Base-by-base conservation (phyloP, 2,888 invertebrate genomes). In the Lepidonotus clava region DNA sequence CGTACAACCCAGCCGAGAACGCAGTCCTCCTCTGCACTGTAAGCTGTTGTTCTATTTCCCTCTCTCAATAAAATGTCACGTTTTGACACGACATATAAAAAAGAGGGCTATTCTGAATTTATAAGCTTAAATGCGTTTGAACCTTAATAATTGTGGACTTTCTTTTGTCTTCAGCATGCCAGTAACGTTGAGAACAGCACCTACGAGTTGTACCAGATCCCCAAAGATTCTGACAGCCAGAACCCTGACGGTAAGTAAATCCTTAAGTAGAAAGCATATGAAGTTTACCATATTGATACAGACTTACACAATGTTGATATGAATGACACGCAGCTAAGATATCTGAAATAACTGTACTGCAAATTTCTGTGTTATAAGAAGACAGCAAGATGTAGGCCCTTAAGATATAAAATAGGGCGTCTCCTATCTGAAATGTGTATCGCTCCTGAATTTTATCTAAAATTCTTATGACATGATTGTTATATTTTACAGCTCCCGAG, bases 1-100 rank as follows among this genome's bases (percentile, higher is more conserved):
- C 98, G 0, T 97, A 98, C 93, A 99, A 99, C 95, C 98, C 98
- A 89, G 99, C 99, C 21, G 98, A 99, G 92, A 98, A 98, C 95
- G 97, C 98, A 46, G 97, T 99, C 87, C 95, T 99, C 0, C 95
- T 99, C 38, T 97, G 97, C 86, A 97, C 97, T 8, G 93, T 94
- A 90, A 92, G 93, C 91, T 21, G 0, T n/a, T n/a, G n/a, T 18
- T 46, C 8, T 46, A 18, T 46, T 46, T 46, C 46, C 18, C 8
- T 11, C 46, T 46, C 46, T 46, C 8, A 46, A 18, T 46, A 46
- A 18, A 18, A 18, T 46, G 8, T 46, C 18, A 46, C 46, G n/a
- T n/a, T n/a, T n/a, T n/a, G n/a, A n/a, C n/a, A n/a, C n/a, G n/a
- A n/a, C n/a, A n/a, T n/a, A n/a, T n/a, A 46, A 46, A 8, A 46